Percentiles rank a stretch among this genome's conserved stretches.
phyloP scores from a whole-genome alignment of 2,888 invertebrate genomes.

The Nomada ferruginata region DNA sequence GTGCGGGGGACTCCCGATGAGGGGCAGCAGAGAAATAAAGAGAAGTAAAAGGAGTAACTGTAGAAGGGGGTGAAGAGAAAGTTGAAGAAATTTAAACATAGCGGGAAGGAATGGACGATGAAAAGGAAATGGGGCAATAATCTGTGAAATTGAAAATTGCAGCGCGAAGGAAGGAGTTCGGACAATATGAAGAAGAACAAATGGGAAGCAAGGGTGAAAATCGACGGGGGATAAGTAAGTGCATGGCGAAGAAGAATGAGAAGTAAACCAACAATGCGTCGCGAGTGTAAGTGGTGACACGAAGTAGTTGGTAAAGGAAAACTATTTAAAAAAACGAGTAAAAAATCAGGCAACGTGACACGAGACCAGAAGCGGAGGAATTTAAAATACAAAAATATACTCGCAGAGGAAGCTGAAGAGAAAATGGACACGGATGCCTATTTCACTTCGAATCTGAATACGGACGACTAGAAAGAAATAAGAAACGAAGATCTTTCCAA shows the following conservation, averaged over 20 bases:
- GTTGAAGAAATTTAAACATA: conserved; percentile 7
- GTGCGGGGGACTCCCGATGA: conserved; percentile 44
- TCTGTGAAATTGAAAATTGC: too few species aligned
- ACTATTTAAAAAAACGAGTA: neutral
- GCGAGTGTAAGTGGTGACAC: neutral
- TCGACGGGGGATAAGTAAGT: neutral
- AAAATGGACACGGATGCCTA: too few species aligned
- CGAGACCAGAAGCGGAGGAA: neutral
- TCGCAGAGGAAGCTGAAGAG: neutral
- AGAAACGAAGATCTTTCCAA: too few species aligned
- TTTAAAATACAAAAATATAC: neutral
- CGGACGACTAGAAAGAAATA: too few species aligned
- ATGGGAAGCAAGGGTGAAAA: neutral
- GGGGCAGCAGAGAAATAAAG: conserved; percentile 17
- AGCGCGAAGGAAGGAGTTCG: neutral
- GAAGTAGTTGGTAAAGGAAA: neutral
- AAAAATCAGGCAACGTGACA: too few species aligned
- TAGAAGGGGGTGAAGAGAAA: conserved; percentile 7
- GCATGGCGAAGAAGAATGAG: neutral
- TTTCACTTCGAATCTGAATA: too few species aligned
- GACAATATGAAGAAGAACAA: neutral
- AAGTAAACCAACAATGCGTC: neutral
- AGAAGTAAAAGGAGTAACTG: conserved; percentile 9
- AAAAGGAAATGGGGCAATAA: conserved; percentile 9
- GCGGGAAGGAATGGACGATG: conserved; percentile 7